Evolutionary conservation across 2,888 invertebrate genomes (phyloP), one percentile per base, ranked within the genome.

Genomic region (Eupithecia centaureata): DNA sequence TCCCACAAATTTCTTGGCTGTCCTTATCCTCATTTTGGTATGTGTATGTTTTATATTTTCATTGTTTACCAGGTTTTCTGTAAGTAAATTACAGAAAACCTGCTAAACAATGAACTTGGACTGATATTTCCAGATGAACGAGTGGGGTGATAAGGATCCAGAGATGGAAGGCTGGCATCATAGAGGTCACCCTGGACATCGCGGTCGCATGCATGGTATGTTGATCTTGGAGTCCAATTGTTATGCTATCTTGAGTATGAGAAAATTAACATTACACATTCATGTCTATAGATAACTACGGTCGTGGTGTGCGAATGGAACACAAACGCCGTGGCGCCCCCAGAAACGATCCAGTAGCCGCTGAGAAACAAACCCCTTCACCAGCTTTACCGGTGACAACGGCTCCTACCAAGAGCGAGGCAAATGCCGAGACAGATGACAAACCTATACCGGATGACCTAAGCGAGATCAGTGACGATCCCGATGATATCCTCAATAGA

Each of bases 391-490:
- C 94, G 18, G 84, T 28, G 54, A 27, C 94, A 78, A 76, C 86
- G 2, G 77, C 84, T 65, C 84, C 94, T 78, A 76, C 94, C 27
- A 83, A 94, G 77, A 76, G 86, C 3, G 77, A 84, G 64, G 84
- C 94, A 78, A 52, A 27, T 27, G 77, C 86, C 42, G 93, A 94
- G 76, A 82, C 89, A 71, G 85, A 94, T 71, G 93, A 94, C 76
- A 85, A 94, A 82, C 86, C 94, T 73, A 89, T 95, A 80, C 93
- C 95, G 77, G 95, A 96, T 81, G 96, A 97, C 84, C 94, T 97
- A 15, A 97, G 97, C 86, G 97, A 97, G 88, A 97, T 97, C 71
- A 97, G 97, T 82, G 97, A 97, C 79, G 97, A 97, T 86, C 97
- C 97, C 63, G 97, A 97, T 86, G 97, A 97, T 79, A 97, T 97